Base-by-base conservation (phyloP, 2,888 invertebrate species). In the Ochropleura leucogaster region DNA sequence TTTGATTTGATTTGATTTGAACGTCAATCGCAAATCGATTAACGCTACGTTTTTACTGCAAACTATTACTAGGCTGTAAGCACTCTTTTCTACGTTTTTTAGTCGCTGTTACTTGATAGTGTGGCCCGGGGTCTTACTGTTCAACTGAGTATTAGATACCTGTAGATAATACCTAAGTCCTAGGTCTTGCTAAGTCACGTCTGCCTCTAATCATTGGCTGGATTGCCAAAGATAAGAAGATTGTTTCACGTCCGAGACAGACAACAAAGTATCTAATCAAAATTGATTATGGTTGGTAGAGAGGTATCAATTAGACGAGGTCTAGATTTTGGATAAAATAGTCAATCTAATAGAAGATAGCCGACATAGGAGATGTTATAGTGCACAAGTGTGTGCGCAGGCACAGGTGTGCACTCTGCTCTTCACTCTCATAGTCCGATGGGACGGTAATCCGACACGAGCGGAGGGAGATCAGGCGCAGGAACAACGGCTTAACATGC, bases 241-340 rank as follows among this genome's bases (percentile, higher is more conserved):
- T 75, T 53, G 47, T 44, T 14, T 74, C 80, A 77, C 77, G 80
- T 77, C 4, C 47, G n/a, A 14, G 63, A 14, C 42, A 53, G 51
- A 53, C 53, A 68, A 49, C 40, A 42, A n/a, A n/a, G 7, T 18
- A 53, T 55, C 72, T 60, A 71, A 76, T 68, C 51, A 64, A 12
- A 5, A 57, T 47, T 47, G 20, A 30, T 46, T 75, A 8, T 12
- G 40, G 4, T 44, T 47, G 3, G 7, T 10, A 30, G 14, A 44
- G 12, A 12, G 46, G 46, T 46, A 40, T 30, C 30, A 20, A 30
- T 69, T 40, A 5, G 9, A 3, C 8, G 42, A 3, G 5, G n/a
- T 16, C n/a, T 42, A 12, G 18, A 30, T 30, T 30, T 30, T 30
- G 30, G 30, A 30, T 30, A n/a, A n/a, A n/a, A n/a, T n/a, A n/a